Conservation (phyloP, 2,888 invertebrate species). For the Phyllotreta striolata region DNA sequence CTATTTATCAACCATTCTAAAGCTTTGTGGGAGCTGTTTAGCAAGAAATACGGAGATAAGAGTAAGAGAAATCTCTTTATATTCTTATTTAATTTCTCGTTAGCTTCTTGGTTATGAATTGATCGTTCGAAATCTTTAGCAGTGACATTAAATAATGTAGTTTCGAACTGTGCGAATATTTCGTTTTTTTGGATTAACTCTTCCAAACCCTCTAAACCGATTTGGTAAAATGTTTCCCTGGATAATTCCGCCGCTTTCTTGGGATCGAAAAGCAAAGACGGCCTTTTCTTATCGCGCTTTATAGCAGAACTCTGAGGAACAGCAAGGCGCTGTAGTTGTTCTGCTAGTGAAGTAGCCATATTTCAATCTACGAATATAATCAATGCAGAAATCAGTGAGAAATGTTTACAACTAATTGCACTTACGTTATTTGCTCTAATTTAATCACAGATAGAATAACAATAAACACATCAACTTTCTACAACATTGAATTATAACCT, state of each 20-base stretch:
- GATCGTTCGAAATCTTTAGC: slow-evolving; percentile 83
- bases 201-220: slow-evolving; percentile 85
- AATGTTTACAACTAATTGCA: too few relatives aligned
- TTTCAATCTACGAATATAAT: too few relatives aligned
- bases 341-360: slow-evolving; percentile 77
- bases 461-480: too few relatives aligned
- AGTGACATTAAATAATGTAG: slow-evolving; percentile 78
- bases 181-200: slow-evolving; percentile 80
- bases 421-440: too few relatives aligned
- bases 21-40: slow-evolving; percentile 86
- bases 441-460: too few relatives aligned
- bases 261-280: slow-evolving; percentile 88
- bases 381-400: too few relatives aligned
- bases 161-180: slow-evolving; percentile 76
- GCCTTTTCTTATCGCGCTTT: slow-evolving; percentile 72
- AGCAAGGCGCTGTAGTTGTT: slow-evolving; percentile 78
- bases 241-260: slow-evolving; percentile 90
- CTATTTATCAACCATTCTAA: slow-evolving; percentile 95
- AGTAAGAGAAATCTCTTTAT: slow-evolving; percentile 82
- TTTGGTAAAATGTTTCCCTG: slow-evolving; percentile 83
- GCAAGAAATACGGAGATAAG: slow-evolving; percentile 87
- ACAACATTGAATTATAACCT: too few relatives aligned
- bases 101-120: slow-evolving; percentile 77
- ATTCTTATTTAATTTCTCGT: slow-evolving; percentile 75
- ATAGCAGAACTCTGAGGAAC: slow-evolving; percentile 78